Conservation (phyloP, 2,888 invertebrate genomes). For the Loripinus fragilis region DNA sequence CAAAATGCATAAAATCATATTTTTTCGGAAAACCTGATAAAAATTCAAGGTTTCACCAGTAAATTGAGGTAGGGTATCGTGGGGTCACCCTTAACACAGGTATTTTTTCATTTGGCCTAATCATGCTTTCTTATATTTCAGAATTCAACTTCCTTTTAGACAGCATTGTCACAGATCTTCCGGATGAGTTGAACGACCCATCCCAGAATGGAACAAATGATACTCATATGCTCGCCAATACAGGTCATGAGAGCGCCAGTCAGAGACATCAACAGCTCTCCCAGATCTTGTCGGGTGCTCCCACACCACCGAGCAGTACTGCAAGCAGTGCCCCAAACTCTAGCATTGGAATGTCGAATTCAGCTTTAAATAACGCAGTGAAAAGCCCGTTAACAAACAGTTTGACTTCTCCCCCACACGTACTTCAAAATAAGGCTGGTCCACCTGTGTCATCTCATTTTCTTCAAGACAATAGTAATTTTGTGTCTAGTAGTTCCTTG, state of each 20-base stretch:
- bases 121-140: too few species aligned
- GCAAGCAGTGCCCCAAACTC: constrained; percentile 78
- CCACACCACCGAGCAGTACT: constrained; percentile 69
- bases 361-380: constrained; percentile 68
- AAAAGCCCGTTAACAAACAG: constrained; percentile 78
- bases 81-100: too few species aligned
- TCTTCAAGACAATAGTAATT: constrained; percentile 58
- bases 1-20: too few species aligned
- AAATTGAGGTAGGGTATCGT: too few species aligned
- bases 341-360: constrained; percentile 64
- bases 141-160: constrained; percentile 66
- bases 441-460: constrained; percentile 58
- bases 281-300: constrained; percentile 73
- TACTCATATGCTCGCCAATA: constrained; percentile 28
- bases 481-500: constrained; percentile 68
- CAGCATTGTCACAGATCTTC: constrained; percentile 74
- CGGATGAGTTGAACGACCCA: constrained; percentile 78
- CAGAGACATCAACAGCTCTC: constrained; percentile 77
- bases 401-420: constrained; percentile 77
- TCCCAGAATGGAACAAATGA: constrained; percentile 73
- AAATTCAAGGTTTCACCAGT: too few species aligned
- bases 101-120: too few species aligned
- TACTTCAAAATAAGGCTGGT: constrained; percentile 65
- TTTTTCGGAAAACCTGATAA: too few species aligned
- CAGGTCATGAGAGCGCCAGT: constrained; percentile 69